Evolutionary conservation across 1,140 invertebrate species (phyloP), one percentile per base, ranked within the genome.

Genomic region (Listronotus oregonensis): DNA sequence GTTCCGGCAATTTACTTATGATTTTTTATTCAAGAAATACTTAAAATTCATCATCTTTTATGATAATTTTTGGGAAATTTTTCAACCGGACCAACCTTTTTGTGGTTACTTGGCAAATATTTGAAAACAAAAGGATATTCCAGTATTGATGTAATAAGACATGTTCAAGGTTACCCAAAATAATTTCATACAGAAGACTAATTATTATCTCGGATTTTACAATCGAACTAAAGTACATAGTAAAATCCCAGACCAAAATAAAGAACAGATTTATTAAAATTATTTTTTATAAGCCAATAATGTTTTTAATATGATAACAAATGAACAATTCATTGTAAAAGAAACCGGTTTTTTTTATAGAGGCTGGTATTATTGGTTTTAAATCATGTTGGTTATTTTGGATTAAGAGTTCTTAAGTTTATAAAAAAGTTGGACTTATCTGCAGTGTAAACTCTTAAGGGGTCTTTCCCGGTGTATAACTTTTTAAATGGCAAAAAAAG

Each of bases 101-200:
- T 14, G 40, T 6, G 18, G 14, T 42, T 51, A 46, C 21, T 40
- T 31, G 44, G 31, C 31, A 58, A 27, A 17, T 32, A 52, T 34
- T 31, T 15, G 34, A 57, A 49, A 55, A 67, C 66, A 62, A 61
- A 56, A 62, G 60, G 49, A 50, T 63, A 50, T 47, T 46, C 44
- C 49, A 58, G 59, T 55, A 64, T 68, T 68, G 60, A 64, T 59
- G 60, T 58, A 68, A 64, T 68, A 62, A 57, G 57, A 67, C n/a
- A n/a, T 52, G 68, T 65, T 70, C 69, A 70, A 70, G 69, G 69
- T 70, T 70, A 70, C 43, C 62, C 27, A 47, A 67, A 63, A 67
- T 56, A 55, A 47, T 61, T 61, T 61, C 49, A 42, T 61, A 27
- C 40, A 51, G 18, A 51, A 61, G 47, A 15, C 32, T 44, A 31